These are phyloP conservation scores for Zygogramma bicolorata DNA, from an alignment of 2,888 invertebrate genomes.

Conservation along the genomic window DNA sequence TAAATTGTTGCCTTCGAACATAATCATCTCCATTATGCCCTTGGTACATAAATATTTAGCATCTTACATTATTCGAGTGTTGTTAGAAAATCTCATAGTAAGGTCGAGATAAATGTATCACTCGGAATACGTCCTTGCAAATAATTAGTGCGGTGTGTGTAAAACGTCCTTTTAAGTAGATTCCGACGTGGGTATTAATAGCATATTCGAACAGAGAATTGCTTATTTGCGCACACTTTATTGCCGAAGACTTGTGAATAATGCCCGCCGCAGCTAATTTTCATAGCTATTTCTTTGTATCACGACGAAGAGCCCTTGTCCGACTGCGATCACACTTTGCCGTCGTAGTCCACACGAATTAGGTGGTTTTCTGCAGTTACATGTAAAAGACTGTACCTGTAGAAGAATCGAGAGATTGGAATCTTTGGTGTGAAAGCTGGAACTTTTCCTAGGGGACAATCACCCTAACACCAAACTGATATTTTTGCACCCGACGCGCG, in stretches of 20 bases:
- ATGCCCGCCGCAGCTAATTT: slow-evolving; percentile 23
- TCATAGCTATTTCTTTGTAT: slow-evolving; percentile 31
- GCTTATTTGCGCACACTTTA: slow-evolving; percentile 27
- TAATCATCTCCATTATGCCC: too few relatives aligned
- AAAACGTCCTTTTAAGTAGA: slow-evolving; percentile 29
- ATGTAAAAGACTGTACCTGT: too few relatives aligned
- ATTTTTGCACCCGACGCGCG: too few relatives aligned
- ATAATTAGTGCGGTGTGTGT: slow-evolving; percentile 26
- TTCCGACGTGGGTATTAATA: slow-evolving; percentile 28
- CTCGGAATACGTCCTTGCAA: not conserved
- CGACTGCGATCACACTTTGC: not conserved
- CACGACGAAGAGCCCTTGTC: slow-evolving; percentile 18
- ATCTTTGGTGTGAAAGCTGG: too few relatives aligned
- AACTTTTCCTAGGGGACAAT: too few relatives aligned
- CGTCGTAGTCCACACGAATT: too few relatives aligned
- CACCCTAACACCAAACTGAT: too few relatives aligned
- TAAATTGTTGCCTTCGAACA: too few relatives aligned
- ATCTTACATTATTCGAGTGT: not conserved
- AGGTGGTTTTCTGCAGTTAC: too few relatives aligned
- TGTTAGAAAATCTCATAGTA: not conserved
- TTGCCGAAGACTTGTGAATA: slow-evolving; percentile 19
- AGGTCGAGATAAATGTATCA: not conserved
- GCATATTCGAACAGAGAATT: slow-evolving; percentile 24
- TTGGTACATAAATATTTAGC: too few relatives aligned
- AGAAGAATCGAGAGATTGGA: too few relatives aligned